Percentiles rank a stretch among this genome's conserved stretches.
Conservation (phyloP, 1,140 invertebrate genomes). For the Orchesella cincta region DNA sequence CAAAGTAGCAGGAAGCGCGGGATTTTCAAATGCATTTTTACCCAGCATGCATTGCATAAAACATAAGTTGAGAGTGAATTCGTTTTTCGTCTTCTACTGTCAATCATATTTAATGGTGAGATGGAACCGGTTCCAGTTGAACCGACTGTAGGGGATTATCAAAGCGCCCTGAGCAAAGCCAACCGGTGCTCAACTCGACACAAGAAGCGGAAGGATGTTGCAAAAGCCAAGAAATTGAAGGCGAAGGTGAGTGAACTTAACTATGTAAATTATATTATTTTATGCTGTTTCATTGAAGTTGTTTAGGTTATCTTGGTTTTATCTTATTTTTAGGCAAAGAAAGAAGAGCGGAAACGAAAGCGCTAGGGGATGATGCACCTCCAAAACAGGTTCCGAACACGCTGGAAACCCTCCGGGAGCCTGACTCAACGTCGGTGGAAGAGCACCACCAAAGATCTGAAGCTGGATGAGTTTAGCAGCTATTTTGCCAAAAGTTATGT, state of each 20-base stretch:
- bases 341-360: slow-evolving; percentile 62
- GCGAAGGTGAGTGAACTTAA: slow-evolving; percentile 43
- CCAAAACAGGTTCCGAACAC: slow-evolving; percentile 84
- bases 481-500: slow-evolving; percentile 84
- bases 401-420: slow-evolving; percentile 85
- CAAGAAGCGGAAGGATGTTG: slow-evolving; percentile 33
- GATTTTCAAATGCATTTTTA: no score
- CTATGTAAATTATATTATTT: no score
- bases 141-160: background rate
- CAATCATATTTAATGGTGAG: no score
- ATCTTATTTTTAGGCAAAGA: slow-evolving; percentile 66
- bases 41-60: no score
- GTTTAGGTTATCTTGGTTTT: no score
- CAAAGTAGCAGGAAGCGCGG: no score
- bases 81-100: no score
- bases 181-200: slow-evolving; percentile 31
- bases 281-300: no score
- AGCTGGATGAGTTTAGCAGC: slow-evolving; percentile 81
- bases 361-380: slow-evolving; percentile 59
- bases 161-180: slow-evolving; percentile 17
- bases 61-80: no score
- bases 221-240: slow-evolving; percentile 37
- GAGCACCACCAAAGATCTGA: slow-evolving; percentile 79
- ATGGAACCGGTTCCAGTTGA: background rate
- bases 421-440: slow-evolving; percentile 85